A percentile compares a stretch with the other conserved stretches of the same genome.
These are phyloP conservation scores for Notothenia coriiceps DNA, from an alignment of 2,113 vertebrate species.

Conservation along the genomic window DNA sequence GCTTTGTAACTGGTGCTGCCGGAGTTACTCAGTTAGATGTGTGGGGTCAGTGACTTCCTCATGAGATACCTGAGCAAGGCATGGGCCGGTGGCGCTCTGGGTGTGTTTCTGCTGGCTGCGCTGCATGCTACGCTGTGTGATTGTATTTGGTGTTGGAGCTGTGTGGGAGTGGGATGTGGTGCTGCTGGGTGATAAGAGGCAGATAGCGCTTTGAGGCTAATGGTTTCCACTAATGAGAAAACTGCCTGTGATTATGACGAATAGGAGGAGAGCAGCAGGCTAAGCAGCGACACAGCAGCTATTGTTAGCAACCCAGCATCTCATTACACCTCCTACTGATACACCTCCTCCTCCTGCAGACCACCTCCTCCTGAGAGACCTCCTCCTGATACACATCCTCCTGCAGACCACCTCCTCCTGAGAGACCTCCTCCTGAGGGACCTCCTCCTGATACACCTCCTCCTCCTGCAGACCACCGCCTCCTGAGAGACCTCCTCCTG, in stretches of 20 bases:
- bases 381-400: too few species aligned
- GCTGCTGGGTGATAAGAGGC: conserved; percentile 76
- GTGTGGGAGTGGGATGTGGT: conserved; percentile 48
- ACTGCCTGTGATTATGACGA: conserved; percentile 96
- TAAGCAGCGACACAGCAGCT: conserved; percentile 95
- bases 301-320: conserved; percentile 93
- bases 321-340: conserved; percentile 89
- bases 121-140: background rate
- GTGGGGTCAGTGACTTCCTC: conserved; percentile 55
- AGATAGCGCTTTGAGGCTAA: conserved; percentile 94
- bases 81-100: conserved; percentile 70
- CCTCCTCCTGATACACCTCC: conserved; percentile 1
- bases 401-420: too few species aligned
- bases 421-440: too few species aligned
- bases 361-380: too few species aligned
- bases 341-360: conserved; percentile 48
- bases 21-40: conserved; percentile 66
- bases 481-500: conserved; percentile 15
- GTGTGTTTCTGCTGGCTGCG: conserved; percentile 16
- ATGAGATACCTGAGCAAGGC: conserved; percentile 82
- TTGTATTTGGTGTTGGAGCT: conserved; percentile 16
- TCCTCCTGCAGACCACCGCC: conserved; percentile 81
- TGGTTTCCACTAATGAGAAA: conserved; percentile 98
- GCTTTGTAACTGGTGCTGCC: conserved; percentile 63
- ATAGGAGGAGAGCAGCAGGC: conserved; percentile 94